A percentile compares a stretch with the other conserved stretches of the same genome.
phyloP scores from a whole-genome alignment of 1,140 invertebrate genomes.

The Acromyrmex echinatior region DNA sequence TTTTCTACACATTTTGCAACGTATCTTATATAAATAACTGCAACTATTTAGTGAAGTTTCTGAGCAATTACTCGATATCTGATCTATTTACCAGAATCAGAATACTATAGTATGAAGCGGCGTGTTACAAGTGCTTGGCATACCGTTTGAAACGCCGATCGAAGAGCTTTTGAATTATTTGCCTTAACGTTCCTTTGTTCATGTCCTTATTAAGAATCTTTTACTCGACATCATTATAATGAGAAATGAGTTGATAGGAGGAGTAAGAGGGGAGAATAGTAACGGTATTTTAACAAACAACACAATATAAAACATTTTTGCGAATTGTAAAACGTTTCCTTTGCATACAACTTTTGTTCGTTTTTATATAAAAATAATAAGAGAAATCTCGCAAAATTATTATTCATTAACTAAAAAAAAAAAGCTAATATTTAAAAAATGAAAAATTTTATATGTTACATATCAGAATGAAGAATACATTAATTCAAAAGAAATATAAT shows the following conservation, averaged over 20 bases:
- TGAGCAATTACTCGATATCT: slow-evolving; percentile 23
- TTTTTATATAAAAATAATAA: background rate
- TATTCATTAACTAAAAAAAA: background rate
- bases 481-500: background rate
- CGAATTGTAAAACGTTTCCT: slow-evolving; percentile 2
- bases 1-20: background rate
- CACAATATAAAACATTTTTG: background rate
- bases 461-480: background rate
- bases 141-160: slow-evolving; percentile 33
- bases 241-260: slow-evolving; percentile 14
- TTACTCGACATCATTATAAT: background rate
- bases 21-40: background rate
- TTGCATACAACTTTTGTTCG: background rate
- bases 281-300: background rate
- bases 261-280: background rate
- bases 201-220: slow-evolving; percentile 32
- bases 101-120: slow-evolving; percentile 2
- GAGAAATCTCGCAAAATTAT: background rate
- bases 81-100: slow-evolving; percentile 42
- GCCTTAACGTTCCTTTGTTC: slow-evolving; percentile 34
- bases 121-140: slow-evolving; percentile 28
- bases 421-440: background rate
- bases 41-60: slow-evolving; percentile 28
- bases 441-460: background rate
- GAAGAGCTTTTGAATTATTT: slow-evolving; percentile 46